phyloP scores from a whole-genome alignment of 2,113 vertebrate genomes.

The Corydoras sp. region DNA sequence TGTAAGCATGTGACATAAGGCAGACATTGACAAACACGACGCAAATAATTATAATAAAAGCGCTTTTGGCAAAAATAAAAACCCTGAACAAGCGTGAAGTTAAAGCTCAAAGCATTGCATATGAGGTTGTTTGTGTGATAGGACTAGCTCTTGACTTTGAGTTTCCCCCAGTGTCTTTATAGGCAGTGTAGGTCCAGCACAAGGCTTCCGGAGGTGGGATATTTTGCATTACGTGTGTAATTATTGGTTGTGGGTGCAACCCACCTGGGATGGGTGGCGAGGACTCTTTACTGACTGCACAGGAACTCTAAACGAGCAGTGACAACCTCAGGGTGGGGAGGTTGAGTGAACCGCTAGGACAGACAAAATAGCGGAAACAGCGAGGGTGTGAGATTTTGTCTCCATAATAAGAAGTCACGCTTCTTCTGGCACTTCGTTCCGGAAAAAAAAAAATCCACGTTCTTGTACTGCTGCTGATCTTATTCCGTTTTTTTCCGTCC shows the following conservation, averaged over 20 bases:
- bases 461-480: neutral
- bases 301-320: no score
- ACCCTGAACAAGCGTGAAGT: constrained; percentile 47
- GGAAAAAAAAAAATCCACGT: neutral
- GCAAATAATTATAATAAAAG: constrained; percentile 27
- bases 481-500: no score
- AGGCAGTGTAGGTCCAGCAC: neutral
- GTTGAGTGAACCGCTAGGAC: constrained; percentile 21
- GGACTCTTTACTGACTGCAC: no score
- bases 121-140: constrained; percentile 28
- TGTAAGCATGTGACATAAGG: constrained; percentile 48
- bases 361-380: constrained; percentile 39
- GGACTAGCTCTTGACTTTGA: constrained; percentile 2
- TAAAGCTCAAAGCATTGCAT: constrained; percentile 41
- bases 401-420: neutral
- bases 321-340: no score
- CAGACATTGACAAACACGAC: constrained; percentile 28
- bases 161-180: neutral
- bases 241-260: constrained; percentile 19
- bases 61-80: constrained; percentile 34
- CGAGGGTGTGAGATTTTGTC: neutral
- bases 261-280: no score
- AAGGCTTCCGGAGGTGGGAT: neutral
- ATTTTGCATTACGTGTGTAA: constrained; percentile 16
- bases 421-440: constrained; percentile 10